phyloP scores from a whole-genome alignment of 2,113 vertebrate species.

The Pterocles gutturalis region DNA sequence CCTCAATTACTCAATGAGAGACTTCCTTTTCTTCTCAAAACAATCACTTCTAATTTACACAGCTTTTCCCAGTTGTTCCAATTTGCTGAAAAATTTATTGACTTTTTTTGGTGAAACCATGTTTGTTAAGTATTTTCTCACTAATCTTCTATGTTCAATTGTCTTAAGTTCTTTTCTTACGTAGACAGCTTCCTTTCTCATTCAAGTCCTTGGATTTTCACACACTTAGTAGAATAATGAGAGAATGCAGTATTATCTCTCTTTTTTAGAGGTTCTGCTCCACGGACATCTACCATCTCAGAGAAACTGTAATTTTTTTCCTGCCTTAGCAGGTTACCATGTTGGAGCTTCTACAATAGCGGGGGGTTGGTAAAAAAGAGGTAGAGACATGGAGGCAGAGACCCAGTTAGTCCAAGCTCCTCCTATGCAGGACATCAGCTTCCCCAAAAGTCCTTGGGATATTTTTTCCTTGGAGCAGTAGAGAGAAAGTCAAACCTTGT shows the following conservation, averaged over 20 bases:
- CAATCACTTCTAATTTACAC: background rate
- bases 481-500: background rate
- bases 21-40: conserved; percentile 39
- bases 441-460: background rate
- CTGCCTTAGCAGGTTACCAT: background rate
- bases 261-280: background rate
- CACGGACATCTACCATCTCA: background rate
- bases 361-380: background rate
- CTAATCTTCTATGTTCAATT: conserved; percentile 6
- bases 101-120: background rate
- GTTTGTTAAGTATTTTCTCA: conserved; percentile 47
- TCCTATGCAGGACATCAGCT: background rate
- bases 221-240: background rate
- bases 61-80: background rate
- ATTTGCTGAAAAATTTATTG: conserved; percentile 18
- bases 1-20: background rate
- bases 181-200: background rate
- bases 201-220: background rate
- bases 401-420: background rate
- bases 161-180: background rate
- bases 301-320: background rate
- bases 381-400: background rate
- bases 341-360: background rate
- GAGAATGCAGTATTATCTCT: background rate
- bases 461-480: background rate